Base-by-base conservation (phyloP, 35 echinoderm and acorn worm species). In the Apostichopus japonicus region DNA sequence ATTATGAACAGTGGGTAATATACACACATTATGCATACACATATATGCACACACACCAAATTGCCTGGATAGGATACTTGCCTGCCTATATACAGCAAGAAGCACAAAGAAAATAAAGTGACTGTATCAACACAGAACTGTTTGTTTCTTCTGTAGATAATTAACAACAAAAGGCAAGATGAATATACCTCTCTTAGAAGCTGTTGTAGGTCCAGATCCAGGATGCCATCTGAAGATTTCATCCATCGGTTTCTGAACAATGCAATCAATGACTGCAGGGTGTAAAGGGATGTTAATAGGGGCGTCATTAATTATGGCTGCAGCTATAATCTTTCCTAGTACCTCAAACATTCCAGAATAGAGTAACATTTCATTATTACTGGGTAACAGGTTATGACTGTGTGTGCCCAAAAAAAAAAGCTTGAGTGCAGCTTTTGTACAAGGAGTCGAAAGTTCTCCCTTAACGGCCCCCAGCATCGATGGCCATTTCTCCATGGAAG, bases 321-420 rank as follows among this genome's bases (percentile, higher is more conserved):
- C 27, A 0, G 83, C 54, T 16, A 86, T n/a, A 3, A 86, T 86
- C 5, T 13, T 86, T 5, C 83, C 83, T 56, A 86, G 83, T 4
- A 86, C 53, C 16, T 86, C 83, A 56, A 8, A 86, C 53, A 86
- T 86, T 7, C 57, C 54, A 21, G 83, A 16, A 55, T 86, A 86
- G 5, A 86, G 53, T 8, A 86, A 10, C 83, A 86, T 86, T 55
- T 86, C 54, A 6, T 86, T 86, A 54, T 86, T 86, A 53, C 83
- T 86, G 5, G 54, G 53, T 4, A 86, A 15, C 4, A 86, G 4
- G 1, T 86, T 86, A 1, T 86, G 44, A 14, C 14, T 55, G 16
- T 57, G 82, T 1, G 83, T 55, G 6, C 44, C 51, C 61, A 19
- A 86, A 53, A 86, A 86, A 1, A 56, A 53, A 55, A 2, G 27